Percentiles rank a stretch among this genome's conserved stretches.
phyloP scores from a whole-genome alignment of 2,113 vertebrate genomes.

The cattle (Bos taurus) region ARS-UCD2.0 NC_037349.1:37944501-37945000 shows the following conservation, averaged over 20 bases:
- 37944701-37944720: background rate
- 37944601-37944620: background rate
- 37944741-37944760: background rate
- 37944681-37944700: background rate
- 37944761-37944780: background rate
- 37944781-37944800: conserved; percentile 32
- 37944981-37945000: background rate
- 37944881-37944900: conserved; percentile 37
- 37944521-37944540: too few relatives aligned
- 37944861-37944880: background rate
- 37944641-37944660: background rate
- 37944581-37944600: background rate
- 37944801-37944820: conserved; percentile 12
- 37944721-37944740: background rate
- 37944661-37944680: background rate
- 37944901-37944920: background rate
- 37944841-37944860: conserved; percentile 49
- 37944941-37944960: background rate
- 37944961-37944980: background rate
- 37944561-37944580: too few relatives aligned
- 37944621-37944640: background rate
- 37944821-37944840: conserved; percentile 42
- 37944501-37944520: too few relatives aligned
- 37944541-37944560: too few relatives aligned
- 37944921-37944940: background rate